phyloP scores from a whole-genome alignment of 2,113 vertebrate species.

The Chelonoidis abingdonii region DNA sequence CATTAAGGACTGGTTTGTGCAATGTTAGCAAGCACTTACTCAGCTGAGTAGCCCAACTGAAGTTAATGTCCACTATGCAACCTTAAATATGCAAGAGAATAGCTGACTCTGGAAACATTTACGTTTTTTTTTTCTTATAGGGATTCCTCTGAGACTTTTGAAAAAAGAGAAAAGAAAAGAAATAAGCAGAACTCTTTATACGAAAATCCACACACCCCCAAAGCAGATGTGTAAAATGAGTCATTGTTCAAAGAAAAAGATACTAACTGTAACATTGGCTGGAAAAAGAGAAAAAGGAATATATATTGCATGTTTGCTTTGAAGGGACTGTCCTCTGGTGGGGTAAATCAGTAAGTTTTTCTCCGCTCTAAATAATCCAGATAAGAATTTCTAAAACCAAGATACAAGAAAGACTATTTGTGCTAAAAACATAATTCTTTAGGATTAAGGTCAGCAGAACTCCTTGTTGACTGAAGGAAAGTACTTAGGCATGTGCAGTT shows the following conservation, averaged over 20 bases:
- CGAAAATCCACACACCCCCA: neutral
- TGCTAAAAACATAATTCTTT: neutral
- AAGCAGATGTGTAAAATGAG: neutral
- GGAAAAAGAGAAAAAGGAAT: neutral
- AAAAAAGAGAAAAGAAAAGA: neutral
- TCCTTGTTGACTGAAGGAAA: neutral
- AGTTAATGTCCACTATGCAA: neutral
- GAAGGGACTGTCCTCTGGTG: slow-evolving; percentile 36
- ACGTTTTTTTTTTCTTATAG: neutral
- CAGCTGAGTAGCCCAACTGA: neutral
- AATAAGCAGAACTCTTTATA: neutral
- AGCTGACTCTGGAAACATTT: neutral
- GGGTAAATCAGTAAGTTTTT: neutral
- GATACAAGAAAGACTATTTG: neutral
- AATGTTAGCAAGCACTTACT: neutral
- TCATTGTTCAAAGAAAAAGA: neutral
- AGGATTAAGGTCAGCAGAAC: neutral
- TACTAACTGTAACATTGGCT: neutral
- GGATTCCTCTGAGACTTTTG: neutral
- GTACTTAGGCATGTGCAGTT: neutral
- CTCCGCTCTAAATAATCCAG: neutral
- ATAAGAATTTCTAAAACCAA: neutral
- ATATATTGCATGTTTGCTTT: neutral
- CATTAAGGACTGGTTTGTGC: rapidly evolving
- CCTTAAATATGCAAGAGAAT: neutral